These are phyloP conservation scores for Amitus sp. DNA, from an alignment of 2,888 invertebrate species.

Conservation along the genomic window DNA sequence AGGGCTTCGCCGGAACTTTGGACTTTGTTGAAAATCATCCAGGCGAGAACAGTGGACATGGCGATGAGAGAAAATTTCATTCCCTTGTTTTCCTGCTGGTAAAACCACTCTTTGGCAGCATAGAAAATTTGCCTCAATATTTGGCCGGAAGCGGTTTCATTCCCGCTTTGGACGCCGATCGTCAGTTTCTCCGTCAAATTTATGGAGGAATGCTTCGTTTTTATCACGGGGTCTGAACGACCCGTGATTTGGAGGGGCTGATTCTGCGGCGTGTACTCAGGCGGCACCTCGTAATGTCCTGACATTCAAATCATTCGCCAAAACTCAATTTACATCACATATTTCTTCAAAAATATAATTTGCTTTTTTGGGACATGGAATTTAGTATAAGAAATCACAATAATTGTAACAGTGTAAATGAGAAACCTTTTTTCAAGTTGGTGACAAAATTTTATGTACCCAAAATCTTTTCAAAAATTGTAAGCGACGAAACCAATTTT, in stretches of 20 bases:
- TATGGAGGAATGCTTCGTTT: constrained; percentile 39
- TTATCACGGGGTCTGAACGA: constrained; percentile 59
- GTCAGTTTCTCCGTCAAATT: constrained; percentile 26
- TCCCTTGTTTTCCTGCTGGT: constrained; percentile 81
- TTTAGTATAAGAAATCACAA: too few relatives aligned
- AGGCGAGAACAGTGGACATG: constrained; percentile 74
- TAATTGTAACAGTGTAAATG: too few relatives aligned
- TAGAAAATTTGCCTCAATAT: too few relatives aligned
- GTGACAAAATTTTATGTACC: too few relatives aligned
- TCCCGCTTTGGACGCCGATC: constrained; percentile 22
- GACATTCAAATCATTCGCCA: too few relatives aligned
- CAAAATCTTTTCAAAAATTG: too few relatives aligned
- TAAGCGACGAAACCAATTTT: too few relatives aligned
- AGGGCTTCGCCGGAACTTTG: too few relatives aligned
- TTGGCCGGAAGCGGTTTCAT: constrained; percentile 45
- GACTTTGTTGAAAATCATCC: constrained; percentile 82
- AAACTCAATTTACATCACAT: too few relatives aligned
- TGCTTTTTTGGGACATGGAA: too few relatives aligned
- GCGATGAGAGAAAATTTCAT: constrained; percentile 77
- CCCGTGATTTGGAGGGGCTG: constrained; percentile 61
- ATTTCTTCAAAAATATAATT: too few relatives aligned
- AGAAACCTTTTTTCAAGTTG: too few relatives aligned
- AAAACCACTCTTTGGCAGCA: constrained; percentile 71
- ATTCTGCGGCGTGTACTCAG: constrained; percentile 57
- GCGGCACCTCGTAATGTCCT: constrained; percentile 59